phyloP scores from a whole-genome alignment of 2,797 vertebrate species.

The Molossus molossus region DNA sequence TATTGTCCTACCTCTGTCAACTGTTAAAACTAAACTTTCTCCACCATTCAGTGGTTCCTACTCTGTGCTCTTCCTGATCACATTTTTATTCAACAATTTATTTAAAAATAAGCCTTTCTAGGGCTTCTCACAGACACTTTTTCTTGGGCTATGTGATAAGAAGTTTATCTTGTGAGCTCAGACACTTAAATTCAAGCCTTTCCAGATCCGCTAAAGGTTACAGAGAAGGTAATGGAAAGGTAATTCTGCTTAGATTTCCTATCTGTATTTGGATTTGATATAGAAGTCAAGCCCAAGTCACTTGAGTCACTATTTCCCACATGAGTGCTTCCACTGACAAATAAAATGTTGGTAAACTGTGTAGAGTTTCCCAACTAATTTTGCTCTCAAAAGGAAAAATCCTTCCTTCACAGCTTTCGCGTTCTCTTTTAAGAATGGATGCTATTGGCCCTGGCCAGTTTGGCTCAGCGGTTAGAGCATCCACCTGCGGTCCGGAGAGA shows the following conservation, averaged over 20 bases:
- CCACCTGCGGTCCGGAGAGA: no score
- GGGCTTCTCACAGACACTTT: slow-evolving; percentile 32
- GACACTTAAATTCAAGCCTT: slow-evolving; percentile 59
- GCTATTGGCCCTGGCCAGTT: no score
- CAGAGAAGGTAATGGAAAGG: background rate
- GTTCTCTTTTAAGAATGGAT: background rate
- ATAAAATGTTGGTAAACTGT: slow-evolving; percentile 49
- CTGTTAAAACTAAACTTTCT: background rate
- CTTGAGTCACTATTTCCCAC: slow-evolving; percentile 43
- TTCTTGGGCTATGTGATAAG: slow-evolving; percentile 57
- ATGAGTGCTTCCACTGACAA: slow-evolving; percentile 32
- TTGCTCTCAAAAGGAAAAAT: slow-evolving; percentile 57
- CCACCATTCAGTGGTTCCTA: background rate
- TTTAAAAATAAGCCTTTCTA: slow-evolving; percentile 51
- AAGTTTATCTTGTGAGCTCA: slow-evolving; percentile 69
- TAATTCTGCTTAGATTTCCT: slow-evolving; percentile 66
- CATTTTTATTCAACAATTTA: slow-evolving; percentile 57
- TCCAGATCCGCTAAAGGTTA: slow-evolving; percentile 58
- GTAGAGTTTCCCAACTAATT: background rate
- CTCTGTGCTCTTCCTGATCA: slow-evolving; percentile 17
- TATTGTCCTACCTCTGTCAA: background rate
- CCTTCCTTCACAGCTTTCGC: background rate
- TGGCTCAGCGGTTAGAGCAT: no score
- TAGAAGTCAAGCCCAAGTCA: slow-evolving; percentile 54
- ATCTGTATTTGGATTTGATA: slow-evolving; percentile 60